Evolutionary conservation across 2,797 vertebrate species (phyloP), one percentile per base, ranked within the genome.

Genomic region (Liasis olivaceus): DNA sequence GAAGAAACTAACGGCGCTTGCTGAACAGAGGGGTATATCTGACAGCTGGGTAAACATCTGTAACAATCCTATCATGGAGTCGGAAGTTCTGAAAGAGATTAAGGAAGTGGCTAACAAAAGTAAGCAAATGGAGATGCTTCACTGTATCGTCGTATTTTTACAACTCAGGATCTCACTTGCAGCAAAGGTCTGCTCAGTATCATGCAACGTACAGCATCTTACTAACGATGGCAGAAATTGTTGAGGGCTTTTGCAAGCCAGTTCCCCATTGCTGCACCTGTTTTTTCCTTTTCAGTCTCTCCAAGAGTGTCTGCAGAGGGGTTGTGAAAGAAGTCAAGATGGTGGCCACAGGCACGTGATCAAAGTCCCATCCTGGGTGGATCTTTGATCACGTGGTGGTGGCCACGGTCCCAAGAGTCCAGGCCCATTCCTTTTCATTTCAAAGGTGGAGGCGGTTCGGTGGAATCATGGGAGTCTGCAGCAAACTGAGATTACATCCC

Each of bases 21-120:
- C 99, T 84, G 98, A 98, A 95, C 98, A 98, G 97, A 98, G 98
- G 17, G 98, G 98, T 17, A 97, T 99, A 8, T 93, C 94, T 84
- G 99, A 98, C n/a, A 96, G 96, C 51, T 99, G 98, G 98, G 98
- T 98, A 93, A 99, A 99, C 92, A 98, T 99, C 96, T 99, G 99
- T 97, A 99, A 98, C 95, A 97, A 99, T 72, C 98, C 98, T 0
- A 96, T 97, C 12, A 99, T 99, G 98, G 99, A 99, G 96, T 98
- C 97, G 51, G 99, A 98, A 96, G 98, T 99, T 91, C 97, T 99
- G 95, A 98, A 91, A 91, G 99, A 98, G 97, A 99, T 99, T 96
- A 99, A 98, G 96, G 97, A 98, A 90, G 98, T 98, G 24, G 99
- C 99, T 93, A 97, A 97, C 94, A 98, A 98, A 96, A 99, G 99